Base-by-base conservation (phyloP, 2,113 vertebrate species). In the Dasyprocta punctata region DNA sequence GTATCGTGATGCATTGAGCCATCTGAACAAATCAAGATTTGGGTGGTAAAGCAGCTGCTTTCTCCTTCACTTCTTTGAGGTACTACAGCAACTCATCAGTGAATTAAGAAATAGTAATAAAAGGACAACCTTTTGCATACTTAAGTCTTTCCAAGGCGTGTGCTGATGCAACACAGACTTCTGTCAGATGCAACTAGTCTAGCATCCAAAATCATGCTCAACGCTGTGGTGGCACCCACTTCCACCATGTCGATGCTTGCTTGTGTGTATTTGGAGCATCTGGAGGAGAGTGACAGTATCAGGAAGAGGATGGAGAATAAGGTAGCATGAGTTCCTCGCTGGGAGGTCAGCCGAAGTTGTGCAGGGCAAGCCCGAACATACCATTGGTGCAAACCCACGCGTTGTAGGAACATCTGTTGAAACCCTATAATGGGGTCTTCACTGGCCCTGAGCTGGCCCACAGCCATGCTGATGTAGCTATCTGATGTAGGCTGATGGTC, bases 401-500 rank as follows among this genome's bases (percentile, higher is more conserved):
- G 98, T 98, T 99, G 98, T 98, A 99, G 98, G 98, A 99, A 99
- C 97, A 98, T 99, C 98, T 99, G 99, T 87, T 99, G 99, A 98
- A 99, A 99, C 96, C 99, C 99, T 98, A 99, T 98, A 98, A 99
- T 98, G 96, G 99, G 99, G 98, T 99, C 99, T 98, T 99, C 99
- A 71, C 99, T 99, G 33, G 99, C 99, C 99, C 99, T 99, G 96
- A 99, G 99, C 98, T 99, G 99, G 98, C 99, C 99, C 98, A 99
- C 99, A 97, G 99, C 99, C 99, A 99, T 99, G 99, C 99, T 99
- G 98, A 99, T 99, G 98, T 99, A 99, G 98, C 99, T 99, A 98
- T 99, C 99, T 98, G 99, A 99, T 92, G 99, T 99, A 86, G 99
- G 99, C 97, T 99, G 99, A 98, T 99, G 99, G 98, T 99, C 99